phyloP scores from a whole-genome alignment of 1,140 invertebrate genomes.

The Monomorium pharaonis region DNA sequence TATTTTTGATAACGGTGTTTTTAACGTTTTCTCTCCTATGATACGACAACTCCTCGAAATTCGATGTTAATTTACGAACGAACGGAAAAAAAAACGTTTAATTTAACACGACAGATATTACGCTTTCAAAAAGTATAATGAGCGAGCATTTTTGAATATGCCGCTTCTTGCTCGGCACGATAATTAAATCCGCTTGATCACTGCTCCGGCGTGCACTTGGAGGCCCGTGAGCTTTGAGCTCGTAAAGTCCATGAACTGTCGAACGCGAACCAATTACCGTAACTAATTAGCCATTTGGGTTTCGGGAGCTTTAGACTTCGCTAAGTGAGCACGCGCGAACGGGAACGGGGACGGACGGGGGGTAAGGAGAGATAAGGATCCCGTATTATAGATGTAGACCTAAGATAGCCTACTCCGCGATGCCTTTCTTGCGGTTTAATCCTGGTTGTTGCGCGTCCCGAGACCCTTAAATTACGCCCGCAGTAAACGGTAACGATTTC shows the following conservation, averaged over 20 bases:
- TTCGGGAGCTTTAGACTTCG: constrained; percentile 63
- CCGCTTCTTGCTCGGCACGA: constrained; percentile 54
- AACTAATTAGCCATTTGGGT: constrained; percentile 75
- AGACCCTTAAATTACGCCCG: constrained; percentile 13
- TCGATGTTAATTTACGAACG: neutral
- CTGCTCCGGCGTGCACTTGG: neutral
- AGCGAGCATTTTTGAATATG: neutral
- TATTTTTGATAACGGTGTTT: neutral
- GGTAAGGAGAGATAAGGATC: neutral
- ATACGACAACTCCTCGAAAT: neutral
- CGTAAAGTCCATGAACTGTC: constrained; percentile 71
- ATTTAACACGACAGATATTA: neutral
- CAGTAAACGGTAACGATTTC: constrained; percentile 9
- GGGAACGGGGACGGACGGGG: constrained; percentile 2
- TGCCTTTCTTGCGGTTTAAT: constrained; percentile 3
- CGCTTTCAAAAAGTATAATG: neutral
- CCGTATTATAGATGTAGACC: constrained; percentile 23
- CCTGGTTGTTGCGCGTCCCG: neutral
- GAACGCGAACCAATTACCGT: constrained; percentile 75
- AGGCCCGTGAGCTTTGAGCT: constrained; percentile 67
- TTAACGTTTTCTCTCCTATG: neutral
- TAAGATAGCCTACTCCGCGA: neutral
- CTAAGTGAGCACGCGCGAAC: constrained; percentile 36
- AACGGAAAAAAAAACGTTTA: neutral
- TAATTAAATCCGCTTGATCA: constrained; percentile 73